phyloP scores from a whole-genome alignment of 2,797 vertebrate genomes.

The Labroides dimidiatus region DNA sequence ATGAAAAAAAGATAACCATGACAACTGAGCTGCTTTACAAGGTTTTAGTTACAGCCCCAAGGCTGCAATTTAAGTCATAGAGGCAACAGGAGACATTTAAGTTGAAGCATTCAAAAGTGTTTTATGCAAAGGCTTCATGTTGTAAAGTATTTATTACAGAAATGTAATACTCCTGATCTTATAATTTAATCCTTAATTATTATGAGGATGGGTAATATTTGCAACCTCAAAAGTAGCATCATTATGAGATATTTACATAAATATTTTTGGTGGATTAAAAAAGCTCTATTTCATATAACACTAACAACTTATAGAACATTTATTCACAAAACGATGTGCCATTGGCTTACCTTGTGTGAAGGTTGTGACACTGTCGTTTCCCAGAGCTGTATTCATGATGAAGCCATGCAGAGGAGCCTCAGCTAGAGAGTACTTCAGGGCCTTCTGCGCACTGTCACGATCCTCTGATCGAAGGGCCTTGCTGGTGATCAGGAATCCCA shows the following conservation, averaged over 20 bases:
- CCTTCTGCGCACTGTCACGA: slow-evolving; percentile 83
- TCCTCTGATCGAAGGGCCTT: slow-evolving; percentile 88
- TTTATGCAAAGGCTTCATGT: slow-evolving; percentile 4
- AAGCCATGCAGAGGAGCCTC: slow-evolving; percentile 86
- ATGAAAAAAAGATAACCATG: slow-evolving; percentile 15
- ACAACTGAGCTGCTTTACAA: slow-evolving; percentile 29
- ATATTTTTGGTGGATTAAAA: no score
- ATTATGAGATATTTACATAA: not conserved
- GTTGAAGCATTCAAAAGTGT: not conserved
- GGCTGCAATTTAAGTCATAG: slow-evolving; percentile 26
- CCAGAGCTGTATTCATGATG: slow-evolving; percentile 84
- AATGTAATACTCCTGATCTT: not conserved
- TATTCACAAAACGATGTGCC: not conserved
- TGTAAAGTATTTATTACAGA: slow-evolving; percentile 5
- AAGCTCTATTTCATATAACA: no score
- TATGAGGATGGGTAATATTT: not conserved
- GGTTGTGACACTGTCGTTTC: slow-evolving; percentile 84
- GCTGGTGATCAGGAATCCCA: slow-evolving; percentile 89
- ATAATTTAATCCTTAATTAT: not conserved
- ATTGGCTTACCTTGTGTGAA: slow-evolving; percentile 89
- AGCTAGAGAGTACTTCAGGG: slow-evolving; percentile 85
- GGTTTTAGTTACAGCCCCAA: slow-evolving; percentile 42
- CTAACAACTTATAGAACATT: no score
- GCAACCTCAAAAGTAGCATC: not conserved
- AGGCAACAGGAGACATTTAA: slow-evolving; percentile 10